Conservation (phyloP, 35 echinoderm and acorn worm genomes). For the Lytechinus variegatus region DNA sequence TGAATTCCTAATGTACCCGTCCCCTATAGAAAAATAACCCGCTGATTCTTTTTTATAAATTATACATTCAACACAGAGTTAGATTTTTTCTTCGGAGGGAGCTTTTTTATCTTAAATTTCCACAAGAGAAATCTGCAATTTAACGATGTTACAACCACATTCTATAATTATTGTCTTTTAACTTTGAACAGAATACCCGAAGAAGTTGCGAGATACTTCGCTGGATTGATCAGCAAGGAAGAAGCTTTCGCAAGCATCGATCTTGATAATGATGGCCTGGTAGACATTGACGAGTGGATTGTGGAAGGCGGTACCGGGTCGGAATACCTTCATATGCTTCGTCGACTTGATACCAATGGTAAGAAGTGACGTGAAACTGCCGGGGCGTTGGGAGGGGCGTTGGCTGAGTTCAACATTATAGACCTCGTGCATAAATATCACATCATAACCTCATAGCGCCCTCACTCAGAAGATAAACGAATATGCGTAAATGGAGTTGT, state of each 20-base stretch:
- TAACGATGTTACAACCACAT: background rate
- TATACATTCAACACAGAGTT: background rate
- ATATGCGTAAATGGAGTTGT: background rate
- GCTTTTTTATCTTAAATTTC: too few species aligned
- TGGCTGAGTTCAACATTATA: background rate
- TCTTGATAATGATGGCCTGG: background rate
- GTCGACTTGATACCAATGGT: background rate
- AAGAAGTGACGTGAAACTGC: background rate
- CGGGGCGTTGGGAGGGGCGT: too few species aligned
- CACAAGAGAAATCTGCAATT: too few species aligned
- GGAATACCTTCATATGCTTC: background rate
- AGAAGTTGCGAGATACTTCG: background rate
- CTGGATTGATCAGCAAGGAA: background rate
- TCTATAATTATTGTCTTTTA: background rate
- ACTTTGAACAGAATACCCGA: background rate
- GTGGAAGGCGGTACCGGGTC: background rate
- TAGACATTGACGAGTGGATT: background rate
- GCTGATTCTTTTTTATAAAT: background rate
- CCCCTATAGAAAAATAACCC: too few species aligned
- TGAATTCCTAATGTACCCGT: too few species aligned
- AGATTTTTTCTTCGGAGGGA: background rate
- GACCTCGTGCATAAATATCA: background rate
- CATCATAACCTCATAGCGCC: too few species aligned
- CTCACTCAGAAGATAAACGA: background rate
- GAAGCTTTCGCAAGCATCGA: background rate